A percentile compares a stretch with the other conserved stretches of the same genome.
These are phyloP conservation scores for Aphelenchoides fujianensis DNA, from an alignment of 1,140 invertebrate genomes.

Conservation along the genomic window DNA sequence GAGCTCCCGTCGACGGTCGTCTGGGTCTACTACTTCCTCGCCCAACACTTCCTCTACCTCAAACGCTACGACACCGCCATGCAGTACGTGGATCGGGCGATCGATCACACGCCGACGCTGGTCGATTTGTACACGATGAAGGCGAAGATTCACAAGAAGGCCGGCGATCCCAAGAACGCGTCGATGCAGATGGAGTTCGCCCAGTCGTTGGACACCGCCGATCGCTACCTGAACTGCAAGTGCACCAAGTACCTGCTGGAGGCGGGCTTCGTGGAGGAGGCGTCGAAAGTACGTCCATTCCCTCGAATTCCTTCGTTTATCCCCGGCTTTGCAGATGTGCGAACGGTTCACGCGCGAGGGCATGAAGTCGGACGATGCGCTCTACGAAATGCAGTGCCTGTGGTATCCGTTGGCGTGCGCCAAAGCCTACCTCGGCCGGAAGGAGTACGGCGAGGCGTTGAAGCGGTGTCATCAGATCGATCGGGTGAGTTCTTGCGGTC, in stretches of 20 bases:
- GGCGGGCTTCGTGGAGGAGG: conserved; percentile 85
- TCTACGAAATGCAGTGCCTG: conserved; percentile 99
- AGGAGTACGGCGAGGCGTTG: conserved; percentile 87
- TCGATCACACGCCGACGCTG: conserved; percentile 93
- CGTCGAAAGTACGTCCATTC: too few relatives aligned
- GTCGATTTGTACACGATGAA: conserved; percentile 96
- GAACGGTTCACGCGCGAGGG: conserved; percentile 92
- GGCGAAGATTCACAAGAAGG: conserved; percentile 90
- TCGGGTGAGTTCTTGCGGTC: too few relatives aligned
- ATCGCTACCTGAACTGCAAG: conserved; percentile 97
- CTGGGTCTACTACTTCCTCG: conserved; percentile 91
- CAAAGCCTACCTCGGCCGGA: conserved; percentile 78
- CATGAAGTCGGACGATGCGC: conserved; percentile 88
- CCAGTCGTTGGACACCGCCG: conserved; percentile 93
- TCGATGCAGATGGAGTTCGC: conserved; percentile 91
- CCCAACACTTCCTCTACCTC: conserved; percentile 90
- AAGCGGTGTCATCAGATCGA: conserved; percentile 86
- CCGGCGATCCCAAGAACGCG: conserved; percentile 67
- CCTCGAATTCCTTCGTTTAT: too few relatives aligned
- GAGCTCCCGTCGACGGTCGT: conserved; percentile 88
- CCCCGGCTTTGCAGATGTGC: too few relatives aligned
- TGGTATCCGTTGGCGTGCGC: conserved; percentile 98
- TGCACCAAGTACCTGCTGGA: conserved; percentile 96
- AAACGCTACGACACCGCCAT: conserved; percentile 78
- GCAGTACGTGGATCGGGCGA: conserved; percentile 81